phyloP scores from a whole-genome alignment of 2,888 invertebrate genomes.

The Ferrisia virgata region DNA sequence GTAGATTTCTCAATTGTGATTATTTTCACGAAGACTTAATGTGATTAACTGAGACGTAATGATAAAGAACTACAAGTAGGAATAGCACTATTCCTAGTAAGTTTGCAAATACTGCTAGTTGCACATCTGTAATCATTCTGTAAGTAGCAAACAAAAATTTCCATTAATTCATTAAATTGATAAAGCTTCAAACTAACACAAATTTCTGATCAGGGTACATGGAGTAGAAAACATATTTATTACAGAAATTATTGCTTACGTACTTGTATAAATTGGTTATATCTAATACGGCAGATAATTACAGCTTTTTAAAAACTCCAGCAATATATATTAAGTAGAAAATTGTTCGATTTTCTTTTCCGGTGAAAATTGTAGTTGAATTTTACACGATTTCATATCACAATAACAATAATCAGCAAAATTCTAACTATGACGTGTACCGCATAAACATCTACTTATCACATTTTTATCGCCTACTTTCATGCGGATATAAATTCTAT shows the following conservation, averaged over 20 bases:
- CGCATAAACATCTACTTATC: background rate
- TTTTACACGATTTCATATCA: background rate
- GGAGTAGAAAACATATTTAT: background rate
- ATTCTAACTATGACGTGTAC: background rate
- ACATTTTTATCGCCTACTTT: no score
- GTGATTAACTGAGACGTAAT: constrained; percentile 73
- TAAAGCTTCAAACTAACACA: background rate
- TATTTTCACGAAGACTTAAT: constrained; percentile 51
- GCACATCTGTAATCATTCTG: constrained; percentile 91
- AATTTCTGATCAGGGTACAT: background rate
- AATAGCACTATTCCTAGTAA: constrained; percentile 88
- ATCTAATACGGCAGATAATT: background rate
- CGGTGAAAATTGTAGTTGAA: background rate
- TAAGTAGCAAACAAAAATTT: background rate
- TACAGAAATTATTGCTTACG: background rate
- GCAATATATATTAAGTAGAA: background rate
- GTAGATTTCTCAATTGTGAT: background rate
- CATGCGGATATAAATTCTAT: no score
- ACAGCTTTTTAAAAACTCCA: background rate
- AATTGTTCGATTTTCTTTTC: background rate
- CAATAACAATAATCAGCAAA: background rate
- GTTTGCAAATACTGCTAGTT: constrained; percentile 93
- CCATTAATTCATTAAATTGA: background rate
- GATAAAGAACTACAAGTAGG: constrained; percentile 90
- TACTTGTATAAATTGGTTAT: background rate